A percentile compares a stretch with the other conserved stretches of the same genome.
phyloP scores from a whole-genome alignment of 2,113 vertebrate species.

The Mesoclemmys tuberculata region DNA sequence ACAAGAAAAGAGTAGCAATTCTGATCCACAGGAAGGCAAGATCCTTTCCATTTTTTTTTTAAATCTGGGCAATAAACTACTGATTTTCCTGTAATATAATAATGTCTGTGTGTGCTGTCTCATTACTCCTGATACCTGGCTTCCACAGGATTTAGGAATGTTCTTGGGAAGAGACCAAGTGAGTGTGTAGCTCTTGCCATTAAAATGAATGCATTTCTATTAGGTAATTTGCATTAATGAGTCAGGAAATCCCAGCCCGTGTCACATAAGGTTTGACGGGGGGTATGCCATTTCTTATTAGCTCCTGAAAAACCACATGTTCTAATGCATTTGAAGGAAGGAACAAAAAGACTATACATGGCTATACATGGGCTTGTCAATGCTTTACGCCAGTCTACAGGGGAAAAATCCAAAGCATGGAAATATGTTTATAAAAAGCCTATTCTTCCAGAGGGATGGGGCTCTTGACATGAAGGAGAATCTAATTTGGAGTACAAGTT shows the following conservation, averaged over 20 bases:
- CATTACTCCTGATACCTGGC: not conserved
- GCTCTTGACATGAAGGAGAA: not conserved
- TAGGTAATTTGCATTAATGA: conserved; percentile 19
- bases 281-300: conserved; percentile 9
- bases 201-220: conserved; percentile 66
- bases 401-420: not conserved
- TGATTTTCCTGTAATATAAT: conserved; percentile 6
- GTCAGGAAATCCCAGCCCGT: not conserved
- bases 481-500: not conserved
- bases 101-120: conserved; percentile 17
- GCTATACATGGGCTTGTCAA: not conserved
- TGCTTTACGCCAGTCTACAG: not conserved
- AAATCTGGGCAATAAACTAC: not conserved
- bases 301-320: conserved; percentile 5
- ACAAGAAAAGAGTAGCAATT: not conserved
- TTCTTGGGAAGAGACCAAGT: conserved; percentile 33
- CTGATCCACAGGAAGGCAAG: not conserved
- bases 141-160: conserved; percentile 48
- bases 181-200: conserved; percentile 39
- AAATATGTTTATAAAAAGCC: not conserved
- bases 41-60: not conserved
- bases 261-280: not conserved
- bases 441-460: not conserved
- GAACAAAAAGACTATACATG: not conserved
- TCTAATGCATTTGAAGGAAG: not conserved